Conservation (phyloP, 1,140 invertebrate genomes). For the Rhynchophorus ferrugineus region DNA sequence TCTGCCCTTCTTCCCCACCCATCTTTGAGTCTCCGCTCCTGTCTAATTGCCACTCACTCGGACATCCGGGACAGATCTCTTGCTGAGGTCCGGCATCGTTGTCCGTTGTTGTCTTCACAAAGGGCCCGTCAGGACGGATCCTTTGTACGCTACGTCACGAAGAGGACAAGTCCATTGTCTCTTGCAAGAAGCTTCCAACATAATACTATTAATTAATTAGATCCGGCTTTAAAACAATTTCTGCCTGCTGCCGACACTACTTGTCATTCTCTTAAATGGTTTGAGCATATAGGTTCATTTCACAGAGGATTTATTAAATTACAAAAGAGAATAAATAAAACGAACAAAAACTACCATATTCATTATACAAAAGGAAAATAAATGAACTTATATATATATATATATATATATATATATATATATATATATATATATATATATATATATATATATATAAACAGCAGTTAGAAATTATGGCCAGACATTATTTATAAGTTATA, state of each 20-base stretch:
- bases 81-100: conserved; percentile 12
- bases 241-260: conserved; percentile 17
- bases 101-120: conserved; percentile 21
- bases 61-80: conserved; percentile 20
- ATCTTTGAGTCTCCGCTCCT: conserved; percentile 9
- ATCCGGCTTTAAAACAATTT: conserved; percentile 22
- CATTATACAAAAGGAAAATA: too few relatives aligned
- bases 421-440: too few relatives aligned
- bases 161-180: conserved; percentile 19
- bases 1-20: neutral
- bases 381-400: too few relatives aligned
- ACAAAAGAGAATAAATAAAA: neutral
- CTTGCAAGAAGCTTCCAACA: conserved; percentile 10
- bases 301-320: neutral
- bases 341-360: neutral
- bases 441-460: too few relatives aligned
- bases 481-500: too few relatives aligned
- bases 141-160: conserved; percentile 16
- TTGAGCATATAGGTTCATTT: neutral
- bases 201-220: conserved; percentile 25
- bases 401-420: too few relatives aligned
- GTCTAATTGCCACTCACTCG: conserved; percentile 20
- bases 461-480: too few relatives aligned
- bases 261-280: conserved; percentile 16
- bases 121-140: conserved; percentile 19